Conservation (phyloP, 2,797 vertebrate genomes). For the Acipenser transmontanus region DNA sequence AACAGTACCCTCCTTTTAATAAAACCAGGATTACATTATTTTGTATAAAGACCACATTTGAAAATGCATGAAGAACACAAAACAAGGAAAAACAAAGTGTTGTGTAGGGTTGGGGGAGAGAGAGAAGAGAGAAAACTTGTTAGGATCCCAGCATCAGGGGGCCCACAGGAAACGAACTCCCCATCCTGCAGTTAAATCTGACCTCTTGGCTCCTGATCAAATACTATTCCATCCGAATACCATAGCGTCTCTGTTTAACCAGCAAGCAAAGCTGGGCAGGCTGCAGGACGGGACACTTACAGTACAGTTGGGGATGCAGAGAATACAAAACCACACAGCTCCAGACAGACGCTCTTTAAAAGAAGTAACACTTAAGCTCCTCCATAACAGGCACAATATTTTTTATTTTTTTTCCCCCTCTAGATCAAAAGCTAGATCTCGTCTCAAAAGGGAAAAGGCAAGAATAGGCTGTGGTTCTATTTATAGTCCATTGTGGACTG, state of each 20-base stretch:
- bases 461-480: constrained; percentile 2
- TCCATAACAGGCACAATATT: not conserved
- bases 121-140: constrained; percentile 25
- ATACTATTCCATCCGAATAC: constrained; percentile 76
- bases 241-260: constrained; percentile 71
- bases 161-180: constrained; percentile 76
- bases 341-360: not conserved
- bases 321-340: not conserved
- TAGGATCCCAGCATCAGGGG: constrained; percentile 44
- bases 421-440: not conserved
- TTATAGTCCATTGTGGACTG: not conserved
- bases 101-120: constrained; percentile 6
- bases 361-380: not conserved
- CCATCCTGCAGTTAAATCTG: constrained; percentile 75
- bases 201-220: constrained; percentile 81
- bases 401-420: not conserved
- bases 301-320: not conserved
- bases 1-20: too few relatives aligned
- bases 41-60: too few relatives aligned
- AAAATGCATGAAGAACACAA: constrained; percentile 25
- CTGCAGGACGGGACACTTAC: constrained; percentile 17
- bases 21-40: too few relatives aligned
- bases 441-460: not conserved
- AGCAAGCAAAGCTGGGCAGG: not conserved
- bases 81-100: constrained; percentile 41